These are phyloP conservation scores for silkworm (Bombyx mori) DNA, from an alignment of 1,140 invertebrate genomes.

Conservation along the genomic window ASM3026992v2 NC_085122.1:4205501-4206000, in stretches of 20 bases:
- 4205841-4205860: too few species aligned
- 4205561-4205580: slow-evolving; percentile 94
- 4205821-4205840: too few species aligned
- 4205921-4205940: neutral
- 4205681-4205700: neutral
- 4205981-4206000: too few species aligned
- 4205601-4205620: slow-evolving; percentile 92
- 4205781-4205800: neutral
- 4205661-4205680: slow-evolving; percentile 73
- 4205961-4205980: neutral
- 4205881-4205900: neutral
- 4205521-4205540: slow-evolving; percentile 88
- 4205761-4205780: neutral
- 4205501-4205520: slow-evolving; percentile 93
- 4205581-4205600: slow-evolving; percentile 90
- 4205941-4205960: neutral
- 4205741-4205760: neutral
- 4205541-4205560: slow-evolving; percentile 92
- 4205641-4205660: slow-evolving; percentile 91
- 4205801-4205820: too few species aligned
- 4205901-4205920: neutral
- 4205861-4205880: neutral
- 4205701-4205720: neutral
- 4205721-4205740: neutral
- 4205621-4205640: slow-evolving; percentile 87